These are phyloP conservation scores for Crambe crambe DNA, from an alignment of 37 sponge, comb jelly and placozoan genomes.

Conservation along the genomic window DNA sequence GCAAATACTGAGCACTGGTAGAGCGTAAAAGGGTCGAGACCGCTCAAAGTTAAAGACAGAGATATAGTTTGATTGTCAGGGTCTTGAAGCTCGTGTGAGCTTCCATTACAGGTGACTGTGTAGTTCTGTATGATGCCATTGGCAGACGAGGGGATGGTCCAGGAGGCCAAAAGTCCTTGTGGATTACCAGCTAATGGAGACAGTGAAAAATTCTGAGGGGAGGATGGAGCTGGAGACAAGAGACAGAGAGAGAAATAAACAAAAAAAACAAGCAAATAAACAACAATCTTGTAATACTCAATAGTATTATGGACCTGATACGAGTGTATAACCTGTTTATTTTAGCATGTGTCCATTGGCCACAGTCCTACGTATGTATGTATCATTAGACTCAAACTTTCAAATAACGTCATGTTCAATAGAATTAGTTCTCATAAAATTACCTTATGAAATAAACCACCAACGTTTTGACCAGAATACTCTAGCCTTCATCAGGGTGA, in stretches of 20 bases:
- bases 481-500: too few relatives aligned
- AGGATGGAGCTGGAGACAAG: slow-evolving; percentile 2
- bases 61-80: neutral
- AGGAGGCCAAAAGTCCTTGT: slow-evolving; percentile 7
- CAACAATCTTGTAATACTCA: too few relatives aligned
- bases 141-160: slow-evolving; percentile 17
- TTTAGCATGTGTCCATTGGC: too few relatives aligned
- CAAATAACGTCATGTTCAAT: too few relatives aligned
- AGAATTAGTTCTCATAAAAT: too few relatives aligned
- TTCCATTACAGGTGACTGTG: slow-evolving; percentile 9
- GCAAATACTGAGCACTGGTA: slow-evolving; percentile 60
- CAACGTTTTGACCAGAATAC: too few relatives aligned
- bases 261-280: too few relatives aligned
- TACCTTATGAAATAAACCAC: too few relatives aligned
- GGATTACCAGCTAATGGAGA: slow-evolving; percentile 7
- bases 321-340: too few relatives aligned
- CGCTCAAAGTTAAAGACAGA: neutral
- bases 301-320: too few relatives aligned
- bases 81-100: neutral
- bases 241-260: neutral
- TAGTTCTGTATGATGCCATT: slow-evolving; percentile 61
- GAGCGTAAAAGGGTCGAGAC: slow-evolving; percentile 43
- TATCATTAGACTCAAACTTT: too few relatives aligned
- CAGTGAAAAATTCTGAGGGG: neutral
- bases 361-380: too few relatives aligned